Evolutionary conservation across 2,888 invertebrate genomes (phyloP), one percentile per base, ranked within the genome.

Genomic region (Yponomeuta evonymella): DNA sequence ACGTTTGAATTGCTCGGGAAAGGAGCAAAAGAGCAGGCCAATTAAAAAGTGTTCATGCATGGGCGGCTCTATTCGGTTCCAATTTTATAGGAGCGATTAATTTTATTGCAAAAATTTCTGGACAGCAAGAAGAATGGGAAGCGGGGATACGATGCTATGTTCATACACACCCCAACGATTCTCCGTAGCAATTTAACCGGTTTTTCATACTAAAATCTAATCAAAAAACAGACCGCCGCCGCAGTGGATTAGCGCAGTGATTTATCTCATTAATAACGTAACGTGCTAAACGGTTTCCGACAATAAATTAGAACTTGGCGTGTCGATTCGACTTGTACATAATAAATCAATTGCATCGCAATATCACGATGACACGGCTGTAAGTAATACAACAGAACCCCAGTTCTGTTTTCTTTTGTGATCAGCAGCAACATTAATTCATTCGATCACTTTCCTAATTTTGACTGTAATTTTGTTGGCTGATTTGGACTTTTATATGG

Each of bases 41-140:
- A 91, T 91, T 92, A 90, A 91, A 90, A 90, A 89, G 85, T 90
- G 86, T 90, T 90, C 89, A 89, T 86, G 90, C 91, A 90, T 89
- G 88, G 88, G 78, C 83, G 81, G 82, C 79, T 87, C 88, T 87
- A 87, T 89, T 89, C 88, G 83, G 79, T 81, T 85, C 83, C 84
- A 83, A 87, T 90, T 91, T 91, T 91, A 90, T 90, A 86, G 90
- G 84, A 87, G 86, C 90, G 89, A 91, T 92, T 92, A 91, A 91
- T 90, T 91, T 91, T 89, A 91, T 90, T 89, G 88, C 87, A 81
- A 89, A 90, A 89, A 87, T 90, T 90, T 89, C 86, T 88, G 89
- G 88, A 90, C 89, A 89, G 88, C 88, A 87, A 83, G 88, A 89
- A 88, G 86, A 90, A 90, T 89, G 84, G 88, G 81, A 84, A 84